Conservation (phyloP, 2,113 vertebrate species). For the Leptobrachium ailaonicum region DNA sequence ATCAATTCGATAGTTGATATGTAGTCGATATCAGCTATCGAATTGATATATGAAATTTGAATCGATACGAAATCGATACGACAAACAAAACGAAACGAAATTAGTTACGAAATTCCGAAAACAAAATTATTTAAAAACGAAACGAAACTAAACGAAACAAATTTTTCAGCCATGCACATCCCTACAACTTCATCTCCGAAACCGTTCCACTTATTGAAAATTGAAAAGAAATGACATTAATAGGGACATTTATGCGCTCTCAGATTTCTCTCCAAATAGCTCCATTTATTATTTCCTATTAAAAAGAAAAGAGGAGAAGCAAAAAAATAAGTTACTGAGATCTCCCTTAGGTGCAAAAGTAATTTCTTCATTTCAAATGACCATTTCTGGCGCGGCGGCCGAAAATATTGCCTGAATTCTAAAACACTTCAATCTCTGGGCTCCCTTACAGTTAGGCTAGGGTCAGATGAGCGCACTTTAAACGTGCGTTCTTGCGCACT, state of each 20-base stretch:
- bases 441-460: not conserved
- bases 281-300: conserved; percentile 13
- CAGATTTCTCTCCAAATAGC: conserved; percentile 22
- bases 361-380: conserved; percentile 31
- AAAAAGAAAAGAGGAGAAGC: not conserved
- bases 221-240: conserved; percentile 10
- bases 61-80: no score
- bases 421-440: conserved; percentile 21
- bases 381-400: no score
- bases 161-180: no score
- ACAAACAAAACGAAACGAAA: no score
- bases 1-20: no score
- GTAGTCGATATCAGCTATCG: no score
- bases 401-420: conserved; percentile 8
- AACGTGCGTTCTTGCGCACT: no score
- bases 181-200: conserved; percentile 2
- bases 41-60: no score
- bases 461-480: no score
- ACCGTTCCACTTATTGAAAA: conserved; percentile 3
- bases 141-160: no score
- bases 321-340: not conserved
- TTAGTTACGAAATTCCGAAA: no score
- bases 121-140: no score
- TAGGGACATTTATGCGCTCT: not conserved
- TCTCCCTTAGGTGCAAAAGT: conserved; percentile 22